Evolutionary conservation across 1,140 invertebrate species (phyloP).

Genomic region (Apis cerana): DNA sequence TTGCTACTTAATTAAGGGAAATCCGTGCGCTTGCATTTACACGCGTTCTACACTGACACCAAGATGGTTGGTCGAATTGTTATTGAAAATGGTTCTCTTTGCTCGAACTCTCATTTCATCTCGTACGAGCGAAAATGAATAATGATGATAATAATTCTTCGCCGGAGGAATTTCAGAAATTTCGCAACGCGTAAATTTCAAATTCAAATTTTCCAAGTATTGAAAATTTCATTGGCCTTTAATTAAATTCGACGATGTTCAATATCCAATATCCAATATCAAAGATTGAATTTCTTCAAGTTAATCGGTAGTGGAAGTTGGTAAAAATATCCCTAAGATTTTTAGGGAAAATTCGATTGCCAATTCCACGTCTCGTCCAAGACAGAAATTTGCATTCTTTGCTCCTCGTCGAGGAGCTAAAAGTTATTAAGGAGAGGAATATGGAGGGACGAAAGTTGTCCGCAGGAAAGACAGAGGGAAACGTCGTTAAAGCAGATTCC

Average conservation of each 20-base stretch:
- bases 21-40: background rate
- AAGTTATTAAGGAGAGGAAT: conserved; percentile 38
- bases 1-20: conserved; percentile 25
- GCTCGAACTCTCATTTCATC: background rate
- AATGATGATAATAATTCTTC: background rate
- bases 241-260: background rate
- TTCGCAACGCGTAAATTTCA: background rate
- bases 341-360: conserved; percentile 8
- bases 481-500: conserved; percentile 47
- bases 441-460: conserved; percentile 33
- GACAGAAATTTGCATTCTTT: conserved; percentile 14
- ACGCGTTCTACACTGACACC: background rate
- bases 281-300: background rate
- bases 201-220: background rate
- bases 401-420: background rate
- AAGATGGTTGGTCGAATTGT: background rate
- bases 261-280: background rate
- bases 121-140: background rate
- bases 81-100: background rate
- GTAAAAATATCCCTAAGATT: background rate
- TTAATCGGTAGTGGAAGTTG: background rate
- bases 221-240: too few relatives aligned
- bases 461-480: conserved; percentile 23
- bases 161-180: background rate
- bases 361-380: background rate